Conservation (phyloP, 1,140 invertebrate species). For the Dinoponera quadriceps region DNA sequence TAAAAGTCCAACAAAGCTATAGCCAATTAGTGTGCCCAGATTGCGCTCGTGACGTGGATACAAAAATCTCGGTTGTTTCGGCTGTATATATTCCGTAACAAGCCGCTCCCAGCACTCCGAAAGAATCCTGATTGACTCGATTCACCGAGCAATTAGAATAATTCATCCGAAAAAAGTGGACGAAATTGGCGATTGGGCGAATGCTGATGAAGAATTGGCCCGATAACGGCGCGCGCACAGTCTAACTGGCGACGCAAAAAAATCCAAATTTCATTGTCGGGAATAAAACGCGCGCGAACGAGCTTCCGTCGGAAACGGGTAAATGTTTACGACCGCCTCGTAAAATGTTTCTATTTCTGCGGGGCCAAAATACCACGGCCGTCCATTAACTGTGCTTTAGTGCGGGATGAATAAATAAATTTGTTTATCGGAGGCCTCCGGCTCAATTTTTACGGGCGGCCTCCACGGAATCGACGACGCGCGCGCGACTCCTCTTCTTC, state of each 20-base stretch:
- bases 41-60: slow-evolving; percentile 64
- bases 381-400: slow-evolving; percentile 40
- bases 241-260: slow-evolving; percentile 31
- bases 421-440: slow-evolving; percentile 30
- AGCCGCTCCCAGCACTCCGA: slow-evolving; percentile 49
- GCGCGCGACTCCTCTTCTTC: slow-evolving; percentile 3
- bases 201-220: neutral
- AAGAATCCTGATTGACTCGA: neutral
- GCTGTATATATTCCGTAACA: slow-evolving; percentile 6
- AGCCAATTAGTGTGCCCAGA: slow-evolving; percentile 70
- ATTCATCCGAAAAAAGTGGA: neutral
- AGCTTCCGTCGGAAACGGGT: slow-evolving; percentile 21
- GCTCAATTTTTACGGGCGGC: slow-evolving; percentile 27
- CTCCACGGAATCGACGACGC: neutral
- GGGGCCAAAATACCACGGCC: neutral
- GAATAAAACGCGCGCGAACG: slow-evolving; percentile 31
- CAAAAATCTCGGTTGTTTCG: slow-evolving; percentile 24
- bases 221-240: neutral
- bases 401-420: slow-evolving; percentile 49
- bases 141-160: slow-evolving; percentile 2
- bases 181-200: neutral
- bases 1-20: slow-evolving; percentile 66
- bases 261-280: slow-evolving; percentile 42
- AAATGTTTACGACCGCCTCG: slow-evolving; percentile 45
- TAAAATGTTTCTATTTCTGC: slow-evolving; percentile 37